A percentile compares a stretch with the other conserved stretches of the same genome.
Conservation (phyloP, 1,140 invertebrate species). For the Drosophila tani region DNA sequence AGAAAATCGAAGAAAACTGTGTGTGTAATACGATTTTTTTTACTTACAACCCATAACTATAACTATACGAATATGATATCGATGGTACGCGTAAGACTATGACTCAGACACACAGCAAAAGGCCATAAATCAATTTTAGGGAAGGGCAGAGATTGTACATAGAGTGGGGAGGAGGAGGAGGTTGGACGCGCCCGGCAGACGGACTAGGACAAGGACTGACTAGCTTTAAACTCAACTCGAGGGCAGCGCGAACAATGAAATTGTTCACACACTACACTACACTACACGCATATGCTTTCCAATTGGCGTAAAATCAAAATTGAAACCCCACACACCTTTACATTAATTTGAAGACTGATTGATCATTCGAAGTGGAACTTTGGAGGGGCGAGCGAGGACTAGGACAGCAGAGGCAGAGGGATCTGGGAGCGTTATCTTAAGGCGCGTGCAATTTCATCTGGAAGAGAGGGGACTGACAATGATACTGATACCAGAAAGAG, state of each 20-base stretch:
- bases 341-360: slow-evolving; percentile 76
- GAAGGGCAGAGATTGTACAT: slow-evolving; percentile 20
- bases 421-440: slow-evolving; percentile 7
- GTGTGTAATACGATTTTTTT: slow-evolving; percentile 58
- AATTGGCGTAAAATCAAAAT: slow-evolving; percentile 76
- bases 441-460: slow-evolving; percentile 44
- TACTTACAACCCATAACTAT: slow-evolving; percentile 45
- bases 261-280: slow-evolving; percentile 22
- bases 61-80: slow-evolving; percentile 31
- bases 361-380: slow-evolving; percentile 71
- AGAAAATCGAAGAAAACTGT: slow-evolving; percentile 9
- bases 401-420: slow-evolving; percentile 9
- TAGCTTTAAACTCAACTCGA: slow-evolving; percentile 36
- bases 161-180: background rate
- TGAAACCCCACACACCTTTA: slow-evolving; percentile 31
- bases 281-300: slow-evolving; percentile 33
- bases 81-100: slow-evolving; percentile 55
- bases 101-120: slow-evolving; percentile 39
- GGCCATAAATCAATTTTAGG: slow-evolving; percentile 36
- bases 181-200: background rate
- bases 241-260: slow-evolving; percentile 44
- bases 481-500: background rate
- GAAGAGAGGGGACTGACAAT: background rate
- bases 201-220: slow-evolving; percentile 46
- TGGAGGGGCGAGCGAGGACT: slow-evolving; percentile 20